phyloP scores from a whole-genome alignment of 2,113 vertebrate species.

The Chaetops frenatus region DNA sequence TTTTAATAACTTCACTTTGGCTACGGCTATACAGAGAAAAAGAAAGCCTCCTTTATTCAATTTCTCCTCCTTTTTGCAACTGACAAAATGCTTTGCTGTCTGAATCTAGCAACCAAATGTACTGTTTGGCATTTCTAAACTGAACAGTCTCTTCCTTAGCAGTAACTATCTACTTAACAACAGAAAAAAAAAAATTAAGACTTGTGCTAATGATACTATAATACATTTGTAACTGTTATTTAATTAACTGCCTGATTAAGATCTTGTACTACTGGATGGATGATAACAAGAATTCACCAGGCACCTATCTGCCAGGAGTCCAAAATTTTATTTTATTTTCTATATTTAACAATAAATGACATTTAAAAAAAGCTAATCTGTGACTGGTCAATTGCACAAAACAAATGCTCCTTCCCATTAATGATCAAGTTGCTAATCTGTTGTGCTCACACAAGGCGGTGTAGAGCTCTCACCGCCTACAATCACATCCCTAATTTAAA shows the following conservation, averaged over 20 bases:
- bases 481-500: background rate
- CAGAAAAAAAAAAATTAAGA: background rate
- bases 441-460: background rate
- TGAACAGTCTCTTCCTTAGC: background rate
- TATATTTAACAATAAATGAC: background rate
- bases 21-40: background rate
- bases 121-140: background rate
- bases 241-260: background rate
- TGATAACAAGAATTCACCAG: background rate
- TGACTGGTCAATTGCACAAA: background rate
- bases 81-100: background rate
- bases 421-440: background rate
- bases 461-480: background rate
- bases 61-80: background rate
- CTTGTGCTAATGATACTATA: background rate
- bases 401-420: background rate
- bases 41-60: background rate
- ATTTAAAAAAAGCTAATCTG: background rate
- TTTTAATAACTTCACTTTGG: slow-evolving; percentile 30
- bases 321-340: background rate
- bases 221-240: background rate
- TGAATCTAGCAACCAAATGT: background rate
- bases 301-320: background rate
- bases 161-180: background rate
- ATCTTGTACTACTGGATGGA: background rate